phyloP scores from a whole-genome alignment of 1,140 invertebrate species.

The Trachymyrmex cornetzi region DNA sequence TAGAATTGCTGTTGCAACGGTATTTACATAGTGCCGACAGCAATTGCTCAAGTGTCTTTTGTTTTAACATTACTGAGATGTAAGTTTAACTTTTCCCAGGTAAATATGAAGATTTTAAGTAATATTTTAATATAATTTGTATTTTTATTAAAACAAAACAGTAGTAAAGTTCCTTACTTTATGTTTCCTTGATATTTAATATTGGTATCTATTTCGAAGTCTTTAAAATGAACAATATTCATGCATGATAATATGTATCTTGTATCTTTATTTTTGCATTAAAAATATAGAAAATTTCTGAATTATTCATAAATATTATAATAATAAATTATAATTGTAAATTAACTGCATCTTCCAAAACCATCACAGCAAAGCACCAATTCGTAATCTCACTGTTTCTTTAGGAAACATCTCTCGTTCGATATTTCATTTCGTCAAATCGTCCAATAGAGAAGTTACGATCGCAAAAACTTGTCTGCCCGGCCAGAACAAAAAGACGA shows the following conservation, averaged over 20 bases:
- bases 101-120: neutral
- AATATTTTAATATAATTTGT: neutral
- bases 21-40: conserved; percentile 10
- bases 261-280: neutral
- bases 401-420: conserved; percentile 53
- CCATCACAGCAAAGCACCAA: neutral
- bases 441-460: conserved; percentile 66
- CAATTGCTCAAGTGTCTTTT: neutral
- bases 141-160: neutral
- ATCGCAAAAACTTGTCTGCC: conserved; percentile 75
- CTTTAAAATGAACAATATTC: neutral
- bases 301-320: neutral
- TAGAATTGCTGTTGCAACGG: neutral
- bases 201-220: neutral
- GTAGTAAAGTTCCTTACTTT: neutral
- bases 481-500: conserved; percentile 68
- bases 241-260: neutral
- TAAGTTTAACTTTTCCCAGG: neutral
- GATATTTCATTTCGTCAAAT: conserved; percentile 61
- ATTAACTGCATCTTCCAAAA: neutral
- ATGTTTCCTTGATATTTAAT: neutral
- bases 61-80: neutral
- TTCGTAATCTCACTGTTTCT: conserved; percentile 51
- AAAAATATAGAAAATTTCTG: neutral
- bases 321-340: neutral